Base-by-base conservation (phyloP, 2,888 invertebrate species). In the Tetragonula carbonaria region DNA sequence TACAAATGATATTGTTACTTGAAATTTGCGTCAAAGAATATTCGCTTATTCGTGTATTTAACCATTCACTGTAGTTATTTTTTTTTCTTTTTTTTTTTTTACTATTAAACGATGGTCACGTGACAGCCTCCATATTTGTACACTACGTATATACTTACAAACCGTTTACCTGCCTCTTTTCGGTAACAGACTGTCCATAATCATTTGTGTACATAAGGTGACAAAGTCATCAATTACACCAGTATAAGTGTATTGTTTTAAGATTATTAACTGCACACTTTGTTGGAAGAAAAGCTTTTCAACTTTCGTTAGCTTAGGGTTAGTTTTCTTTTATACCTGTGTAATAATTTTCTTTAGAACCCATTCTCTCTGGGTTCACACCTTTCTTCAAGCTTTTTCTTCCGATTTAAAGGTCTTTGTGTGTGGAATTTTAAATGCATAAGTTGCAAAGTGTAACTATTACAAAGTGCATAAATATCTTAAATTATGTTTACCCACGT, bases 181-280 rank as follows among this genome's bases (percentile, higher is more conserved):
- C 65, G 45, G 45, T 51, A 21, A 45, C 62, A 70, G 59, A 75
- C 68, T 45, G 38, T 33, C 38, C 33, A 66, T n/a, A 79, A 84
- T 81, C 84, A 85, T 87, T 88, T 86, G 87, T 91, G 86, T 90
- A 87, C 88, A 87, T 88, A 90, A 88, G 87, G 89, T 45, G 45
- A 45, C 45, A 45, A 45, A 45, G 45, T 45, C 45, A 45, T 38
- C 33, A 38, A 38, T 45, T 45, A 45, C 45, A 45, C 45, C 8
- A 11, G 45, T 45, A 74, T 80, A 82, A 78, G 83, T 84, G 84
- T 78, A 79, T 74, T 73, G 73, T 70, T 74, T 83, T 82, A 76
- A 72, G 81, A 80, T 81, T 84, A 72, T 75, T 78, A 67, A 79
- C 72, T 79, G 83, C 78, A 84, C 85, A 73, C 63, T 57, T 68